Base-by-base conservation (phyloP, 2,797 vertebrate species). In the Rousettus madagascariensis region DNA sequence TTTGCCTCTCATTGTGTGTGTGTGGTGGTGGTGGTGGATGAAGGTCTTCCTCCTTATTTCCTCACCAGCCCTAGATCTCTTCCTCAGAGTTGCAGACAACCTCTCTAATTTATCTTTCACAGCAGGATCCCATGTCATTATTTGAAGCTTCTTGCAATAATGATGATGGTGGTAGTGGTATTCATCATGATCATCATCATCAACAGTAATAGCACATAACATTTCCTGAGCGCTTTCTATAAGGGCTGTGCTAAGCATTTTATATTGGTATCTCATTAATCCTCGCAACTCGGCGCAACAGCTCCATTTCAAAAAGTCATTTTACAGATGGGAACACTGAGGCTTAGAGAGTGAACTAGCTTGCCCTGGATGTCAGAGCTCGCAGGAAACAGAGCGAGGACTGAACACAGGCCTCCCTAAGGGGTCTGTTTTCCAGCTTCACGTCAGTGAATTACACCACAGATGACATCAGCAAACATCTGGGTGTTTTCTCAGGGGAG, bases 371-470 rank as follows among this genome's bases (percentile, higher is more conserved):
- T 46, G 38, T 8, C 20, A 71, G 38, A 43, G 51, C 10, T 6
- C 69, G 63, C 72, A 55, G 33, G 72, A 83, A 69, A 26, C 68
- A 49, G 43, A 71, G 17, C 46, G 12, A 36, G 22, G 10, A 9
- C 59, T 30, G 43, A 16, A 33, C 41, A 5, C 6, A 1, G 12
- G 28, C 61, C 24, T 79, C 13, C 57, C 61, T 6, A 1, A 36
- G 6, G 2, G 8, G 16, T 16, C 43, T 38, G 46, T 30, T 55
- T 30, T 72, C 46, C 28, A 20, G 13, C 43, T 43, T 77, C 15
- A 22, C 0, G 0, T 20, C 4, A 55, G 53, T 41, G 20, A 36
- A 7, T 57, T 65, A 8, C 6, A 2, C 19, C 0, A 0, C 13
- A 3, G 36, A 65, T 28, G 28, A 57, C 8, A 26, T 26, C 72